Percentiles rank a stretch among this genome's conserved stretches.
Evolutionary conservation across 2,797 vertebrate genomes (phyloP).

Genomic region (Phrynocephalus guinanensis): DNA sequence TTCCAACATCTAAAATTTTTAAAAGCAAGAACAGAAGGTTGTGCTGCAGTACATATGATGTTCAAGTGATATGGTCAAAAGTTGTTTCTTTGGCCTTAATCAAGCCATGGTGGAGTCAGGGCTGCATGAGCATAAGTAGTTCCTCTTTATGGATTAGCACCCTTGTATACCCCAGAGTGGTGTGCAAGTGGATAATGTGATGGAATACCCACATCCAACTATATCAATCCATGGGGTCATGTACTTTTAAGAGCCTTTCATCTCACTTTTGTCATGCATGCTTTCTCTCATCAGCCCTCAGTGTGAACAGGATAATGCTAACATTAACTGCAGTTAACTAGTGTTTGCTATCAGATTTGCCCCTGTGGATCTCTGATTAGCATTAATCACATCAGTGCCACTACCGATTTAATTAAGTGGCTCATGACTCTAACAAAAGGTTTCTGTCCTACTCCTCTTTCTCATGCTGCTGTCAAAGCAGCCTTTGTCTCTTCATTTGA

Average conservation of each 20-base stretch:
- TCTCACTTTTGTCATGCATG: not conserved
- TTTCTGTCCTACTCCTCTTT: too few species aligned
- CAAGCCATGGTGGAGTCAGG: not conserved
- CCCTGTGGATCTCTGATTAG: not conserved
- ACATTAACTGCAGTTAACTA: not conserved
- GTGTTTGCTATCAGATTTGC: not conserved
- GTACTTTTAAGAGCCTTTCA: not conserved
- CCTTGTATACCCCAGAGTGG: not conserved
- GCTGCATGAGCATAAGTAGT: too few species aligned
- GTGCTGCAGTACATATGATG: conserved; percentile 1
- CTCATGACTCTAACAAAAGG: too few species aligned
- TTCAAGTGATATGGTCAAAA: not conserved
- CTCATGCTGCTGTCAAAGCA: too few species aligned
- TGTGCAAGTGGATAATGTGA: not conserved
- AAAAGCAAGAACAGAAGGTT: not conserved
- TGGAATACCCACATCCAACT: not conserved
- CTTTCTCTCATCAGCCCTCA: not conserved
- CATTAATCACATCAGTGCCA: not conserved
- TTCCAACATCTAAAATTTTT: not conserved
- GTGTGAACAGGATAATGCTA: not conserved
- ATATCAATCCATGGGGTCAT: not conserved
- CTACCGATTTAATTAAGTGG: too few species aligned
- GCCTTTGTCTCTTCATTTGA: too few species aligned
- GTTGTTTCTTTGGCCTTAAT: not conserved
- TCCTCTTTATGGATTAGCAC: not conserved